Conservation (phyloP, 2,888 invertebrate species). For the Scaptomyza polygonia region DNA sequence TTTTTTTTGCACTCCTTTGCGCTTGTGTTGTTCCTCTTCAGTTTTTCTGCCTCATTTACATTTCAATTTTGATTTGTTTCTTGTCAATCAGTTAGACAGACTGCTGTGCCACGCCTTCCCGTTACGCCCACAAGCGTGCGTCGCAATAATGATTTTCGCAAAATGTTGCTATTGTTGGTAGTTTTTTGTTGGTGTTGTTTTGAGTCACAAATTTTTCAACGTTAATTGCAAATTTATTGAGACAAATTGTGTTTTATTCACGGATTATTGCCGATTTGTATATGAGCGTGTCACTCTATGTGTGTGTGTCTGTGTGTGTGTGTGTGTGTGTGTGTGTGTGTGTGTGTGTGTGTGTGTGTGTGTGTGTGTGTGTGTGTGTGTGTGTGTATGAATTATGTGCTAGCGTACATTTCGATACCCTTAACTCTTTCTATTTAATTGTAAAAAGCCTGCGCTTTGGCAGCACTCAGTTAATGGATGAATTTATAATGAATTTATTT, state of each 20-base stretch:
- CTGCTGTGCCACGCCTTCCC: slow-evolving; percentile 42
- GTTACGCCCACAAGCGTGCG: slow-evolving; percentile 6
- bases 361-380: slow-evolving; percentile 13
- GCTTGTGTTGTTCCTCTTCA: slow-evolving; percentile 13
- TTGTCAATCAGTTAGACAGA: slow-evolving; percentile 71
- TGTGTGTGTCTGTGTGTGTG: slow-evolving; percentile 3
- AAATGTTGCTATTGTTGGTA: slow-evolving; percentile 10
- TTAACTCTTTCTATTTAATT: background rate
- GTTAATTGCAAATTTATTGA: slow-evolving; percentile 79
- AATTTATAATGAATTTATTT: slow-evolving; percentile 47
- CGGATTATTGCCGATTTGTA: slow-evolving; percentile 47
- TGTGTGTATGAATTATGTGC: slow-evolving; percentile 42
- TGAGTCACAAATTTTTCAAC: slow-evolving; percentile 54
- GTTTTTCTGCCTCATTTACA: slow-evolving; percentile 63
- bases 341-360: background rate
- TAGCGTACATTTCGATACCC: slow-evolving; percentile 22
- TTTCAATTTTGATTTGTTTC: slow-evolving; percentile 78
- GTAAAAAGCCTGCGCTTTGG: slow-evolving; percentile 25
- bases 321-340: slow-evolving; percentile 12
- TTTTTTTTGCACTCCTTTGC: slow-evolving; percentile 13
- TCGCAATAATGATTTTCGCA: slow-evolving; percentile 40
- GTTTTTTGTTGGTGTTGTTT: slow-evolving; percentile 25
- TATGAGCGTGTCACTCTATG: background rate
- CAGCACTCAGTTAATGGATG: slow-evolving; percentile 54
- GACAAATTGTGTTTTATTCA: slow-evolving; percentile 70